These are phyloP conservation scores for Cuculus canorus DNA, from an alignment of 2,797 vertebrate genomes.

Conservation along the genomic window DNA sequence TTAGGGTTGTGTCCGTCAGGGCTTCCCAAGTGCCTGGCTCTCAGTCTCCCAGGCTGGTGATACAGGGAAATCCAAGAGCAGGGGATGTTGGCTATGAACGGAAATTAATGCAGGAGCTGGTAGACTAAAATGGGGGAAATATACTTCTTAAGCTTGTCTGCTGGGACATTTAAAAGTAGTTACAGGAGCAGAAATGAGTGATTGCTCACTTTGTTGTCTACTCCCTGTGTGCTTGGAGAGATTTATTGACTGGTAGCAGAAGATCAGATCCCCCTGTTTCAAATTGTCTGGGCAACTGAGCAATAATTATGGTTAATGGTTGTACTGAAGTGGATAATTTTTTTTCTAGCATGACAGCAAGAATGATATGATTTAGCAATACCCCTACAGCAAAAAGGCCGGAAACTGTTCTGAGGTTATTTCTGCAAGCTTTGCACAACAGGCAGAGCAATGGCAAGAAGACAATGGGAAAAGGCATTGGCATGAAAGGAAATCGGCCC, in stretches of 20 bases:
- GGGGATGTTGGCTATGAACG: background rate
- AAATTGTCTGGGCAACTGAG: background rate
- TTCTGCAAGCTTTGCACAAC: constrained; percentile 23
- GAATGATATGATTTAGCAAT: constrained; percentile 56
- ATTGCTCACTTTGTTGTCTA: constrained; percentile 35
- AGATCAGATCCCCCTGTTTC: background rate
- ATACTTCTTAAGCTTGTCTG: background rate
- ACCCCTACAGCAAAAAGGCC: background rate
- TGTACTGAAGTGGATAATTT: constrained; percentile 13
- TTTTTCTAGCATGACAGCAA: constrained; percentile 21
- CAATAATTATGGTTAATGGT: constrained; percentile 53
- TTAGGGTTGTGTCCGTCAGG: background rate
- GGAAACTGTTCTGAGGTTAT: background rate
- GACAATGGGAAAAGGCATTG: background rate
- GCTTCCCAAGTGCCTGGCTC: background rate
- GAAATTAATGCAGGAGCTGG: background rate
- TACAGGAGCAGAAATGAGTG: constrained; percentile 16
- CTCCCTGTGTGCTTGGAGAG: background rate
- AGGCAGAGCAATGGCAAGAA: background rate
- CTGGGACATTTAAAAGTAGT: background rate
- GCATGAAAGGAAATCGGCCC: background rate
- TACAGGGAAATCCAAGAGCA: background rate
- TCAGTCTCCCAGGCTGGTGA: background rate
- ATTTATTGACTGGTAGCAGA: constrained; percentile 48
- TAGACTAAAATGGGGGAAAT: background rate